These are phyloP conservation scores for Heliconius aoede DNA, from an alignment of 2,888 invertebrate genomes.

Conservation along the genomic window DNA sequence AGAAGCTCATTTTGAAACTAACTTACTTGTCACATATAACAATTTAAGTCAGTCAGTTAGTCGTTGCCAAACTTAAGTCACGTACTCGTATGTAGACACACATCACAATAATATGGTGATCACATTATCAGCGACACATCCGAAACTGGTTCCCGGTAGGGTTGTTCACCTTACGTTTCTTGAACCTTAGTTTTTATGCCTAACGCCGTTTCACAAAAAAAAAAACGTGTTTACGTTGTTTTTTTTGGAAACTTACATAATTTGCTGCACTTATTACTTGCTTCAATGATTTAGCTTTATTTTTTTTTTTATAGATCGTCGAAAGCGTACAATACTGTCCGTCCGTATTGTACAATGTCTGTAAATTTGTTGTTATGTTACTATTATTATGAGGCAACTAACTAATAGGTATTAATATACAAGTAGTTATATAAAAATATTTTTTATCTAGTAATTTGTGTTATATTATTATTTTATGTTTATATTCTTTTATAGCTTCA, in stretches of 20 bases:
- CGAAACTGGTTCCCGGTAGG: slow-evolving; percentile 53
- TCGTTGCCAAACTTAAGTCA: slow-evolving; percentile 30
- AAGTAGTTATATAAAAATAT: background rate
- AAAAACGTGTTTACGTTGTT: slow-evolving; percentile 44
- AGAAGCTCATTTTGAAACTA: background rate
- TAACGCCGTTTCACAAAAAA: slow-evolving; percentile 39
- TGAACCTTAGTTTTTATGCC: slow-evolving; percentile 49
- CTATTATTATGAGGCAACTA: background rate
- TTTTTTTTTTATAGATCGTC: slow-evolving; percentile 2
- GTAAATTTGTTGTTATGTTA: background rate
- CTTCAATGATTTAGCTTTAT: slow-evolving; percentile 17
- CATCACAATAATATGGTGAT: slow-evolving; percentile 53
- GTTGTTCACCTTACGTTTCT: slow-evolving; percentile 53
- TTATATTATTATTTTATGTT: too few relatives aligned
- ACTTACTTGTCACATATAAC: background rate
- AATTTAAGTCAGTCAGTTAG: slow-evolving; percentile 5
- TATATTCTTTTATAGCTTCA: too few relatives aligned
- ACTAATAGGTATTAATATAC: background rate
- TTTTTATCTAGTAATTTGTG: background rate
- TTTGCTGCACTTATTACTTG: too few relatives aligned
- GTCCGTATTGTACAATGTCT: slow-evolving; percentile 1
- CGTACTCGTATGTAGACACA: slow-evolving; percentile 35
- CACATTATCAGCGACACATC: slow-evolving; percentile 52
- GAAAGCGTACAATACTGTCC: slow-evolving; percentile 8
- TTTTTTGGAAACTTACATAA: slow-evolving; percentile 33